Conservation (phyloP, 2,888 invertebrate species). For the Anthrax anthrax region DNA sequence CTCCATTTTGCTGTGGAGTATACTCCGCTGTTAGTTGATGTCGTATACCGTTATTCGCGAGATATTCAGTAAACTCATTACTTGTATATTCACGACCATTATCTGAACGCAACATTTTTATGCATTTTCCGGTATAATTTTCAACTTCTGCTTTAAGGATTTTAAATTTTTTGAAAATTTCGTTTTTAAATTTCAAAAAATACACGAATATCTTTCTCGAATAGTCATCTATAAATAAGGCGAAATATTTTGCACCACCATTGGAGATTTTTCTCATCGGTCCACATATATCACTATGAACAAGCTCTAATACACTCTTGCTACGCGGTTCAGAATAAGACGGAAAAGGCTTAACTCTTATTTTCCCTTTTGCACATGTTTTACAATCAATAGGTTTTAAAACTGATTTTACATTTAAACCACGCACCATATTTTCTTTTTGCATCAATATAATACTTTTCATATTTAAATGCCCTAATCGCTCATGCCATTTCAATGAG, state of each 20-base stretch:
- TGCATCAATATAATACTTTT: not conserved
- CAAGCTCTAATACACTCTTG: not conserved
- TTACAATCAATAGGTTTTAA: not conserved
- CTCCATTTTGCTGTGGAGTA: not conserved
- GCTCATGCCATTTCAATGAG: not conserved
- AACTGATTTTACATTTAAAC: not conserved
- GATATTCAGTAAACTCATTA: not conserved
- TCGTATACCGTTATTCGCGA: not conserved
- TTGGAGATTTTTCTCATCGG: not conserved
- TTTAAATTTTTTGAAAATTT: not conserved
- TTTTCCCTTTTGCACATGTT: no score
- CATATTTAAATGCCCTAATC: not conserved
- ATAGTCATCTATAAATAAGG: not conserved
- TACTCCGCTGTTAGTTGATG: not conserved
- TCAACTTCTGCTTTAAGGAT: not conserved
- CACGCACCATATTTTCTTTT: not conserved
- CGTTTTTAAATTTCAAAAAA: not conserved
- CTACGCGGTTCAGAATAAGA: not conserved
- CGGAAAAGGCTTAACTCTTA: no score
- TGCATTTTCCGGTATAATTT: not conserved
- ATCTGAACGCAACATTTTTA: conserved; percentile 4
- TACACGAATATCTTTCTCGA: conserved; percentile 2
- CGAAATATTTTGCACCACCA: conserved; percentile 3
- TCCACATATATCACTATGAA: conserved; percentile 2
- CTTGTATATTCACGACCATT: conserved; percentile 7